Conservation (phyloP, 2,113 vertebrate species). For the Saguinus midas region DNA sequence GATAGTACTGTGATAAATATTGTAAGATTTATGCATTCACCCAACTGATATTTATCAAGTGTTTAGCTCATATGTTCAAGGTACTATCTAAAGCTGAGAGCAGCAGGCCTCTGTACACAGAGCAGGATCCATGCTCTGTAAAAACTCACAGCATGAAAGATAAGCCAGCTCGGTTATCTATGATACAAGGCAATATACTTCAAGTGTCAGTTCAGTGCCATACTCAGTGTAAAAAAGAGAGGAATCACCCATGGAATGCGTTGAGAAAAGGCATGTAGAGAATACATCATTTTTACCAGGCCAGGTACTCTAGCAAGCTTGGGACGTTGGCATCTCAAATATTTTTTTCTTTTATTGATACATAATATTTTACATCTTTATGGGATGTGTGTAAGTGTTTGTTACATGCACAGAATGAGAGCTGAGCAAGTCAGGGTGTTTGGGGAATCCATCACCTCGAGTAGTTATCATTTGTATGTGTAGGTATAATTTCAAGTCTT, state of each 20-base stretch:
- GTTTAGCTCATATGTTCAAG: not conserved
- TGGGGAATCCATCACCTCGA: not conserved
- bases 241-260: not conserved
- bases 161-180: not conserved
- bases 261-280: not conserved
- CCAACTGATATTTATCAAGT: not conserved
- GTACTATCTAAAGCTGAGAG: not conserved
- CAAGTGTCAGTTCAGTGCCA: not conserved
- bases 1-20: not conserved
- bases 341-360: not conserved
- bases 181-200: not conserved
- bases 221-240: not conserved
- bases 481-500: not conserved
- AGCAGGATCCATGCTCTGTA: not conserved
- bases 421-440: not conserved
- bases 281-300: not conserved
- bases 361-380: not conserved
- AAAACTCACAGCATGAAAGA: not conserved
- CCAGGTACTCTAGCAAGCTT: not conserved
- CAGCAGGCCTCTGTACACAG: not conserved
- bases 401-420: not conserved
- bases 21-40: not conserved
- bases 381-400: not conserved
- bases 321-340: not conserved
- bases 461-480: not conserved